These are phyloP conservation scores for Saguinus imperator DNA, from an alignment of 2,113 vertebrate genomes.

Conservation along the genomic window DNA sequence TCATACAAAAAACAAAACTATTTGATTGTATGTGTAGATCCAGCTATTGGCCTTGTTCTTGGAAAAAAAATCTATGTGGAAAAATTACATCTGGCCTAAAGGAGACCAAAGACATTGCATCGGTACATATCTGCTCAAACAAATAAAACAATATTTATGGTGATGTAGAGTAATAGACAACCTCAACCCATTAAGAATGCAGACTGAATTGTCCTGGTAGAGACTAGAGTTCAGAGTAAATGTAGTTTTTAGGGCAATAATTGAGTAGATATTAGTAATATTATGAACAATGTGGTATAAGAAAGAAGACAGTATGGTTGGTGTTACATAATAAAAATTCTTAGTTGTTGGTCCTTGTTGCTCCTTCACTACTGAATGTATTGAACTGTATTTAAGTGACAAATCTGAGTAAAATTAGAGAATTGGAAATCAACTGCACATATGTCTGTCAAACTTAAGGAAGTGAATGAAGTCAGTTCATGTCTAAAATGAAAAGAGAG, in stretches of 20 bases:
- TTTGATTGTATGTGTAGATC: background rate
- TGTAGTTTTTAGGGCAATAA: background rate
- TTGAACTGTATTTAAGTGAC: background rate
- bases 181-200: background rate
- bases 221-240: background rate
- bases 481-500: background rate
- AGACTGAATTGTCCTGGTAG: background rate
- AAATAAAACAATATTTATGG: background rate
- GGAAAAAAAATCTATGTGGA: background rate
- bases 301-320: background rate
- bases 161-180: background rate
- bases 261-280: background rate
- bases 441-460: background rate
- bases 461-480: background rate
- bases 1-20: background rate
- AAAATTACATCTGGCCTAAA: background rate
- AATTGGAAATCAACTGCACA: background rate
- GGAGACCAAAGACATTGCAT: background rate
- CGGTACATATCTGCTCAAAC: background rate
- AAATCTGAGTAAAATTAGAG: background rate
- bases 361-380: background rate
- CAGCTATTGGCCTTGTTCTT: background rate
- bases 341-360: background rate
- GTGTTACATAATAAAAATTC: background rate
- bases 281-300: background rate